Percentiles rank a stretch among this genome's conserved stretches.
Evolutionary conservation across 2,797 vertebrate genomes (phyloP).

Genomic region (Melanotaenia nigrans): DNA sequence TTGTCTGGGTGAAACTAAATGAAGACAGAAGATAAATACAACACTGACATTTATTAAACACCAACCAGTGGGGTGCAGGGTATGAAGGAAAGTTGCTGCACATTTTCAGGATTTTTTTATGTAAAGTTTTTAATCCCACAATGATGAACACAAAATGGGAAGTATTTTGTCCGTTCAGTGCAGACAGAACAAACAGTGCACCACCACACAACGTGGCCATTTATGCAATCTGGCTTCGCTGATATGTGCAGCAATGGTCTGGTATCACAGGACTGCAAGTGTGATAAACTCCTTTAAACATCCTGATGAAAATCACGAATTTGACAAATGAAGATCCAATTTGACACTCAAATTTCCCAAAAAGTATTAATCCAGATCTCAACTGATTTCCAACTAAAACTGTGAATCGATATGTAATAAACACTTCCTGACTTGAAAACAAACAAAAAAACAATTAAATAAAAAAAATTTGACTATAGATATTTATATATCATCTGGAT

Average conservation of each 20-base stretch:
- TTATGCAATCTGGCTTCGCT: slow-evolving; percentile 33
- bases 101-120: not conserved
- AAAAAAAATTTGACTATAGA: no score
- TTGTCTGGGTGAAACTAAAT: slow-evolving; percentile 21
- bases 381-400: slow-evolving; percentile 39
- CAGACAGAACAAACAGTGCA: slow-evolving; percentile 46
- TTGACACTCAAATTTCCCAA: slow-evolving; percentile 9
- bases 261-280: slow-evolving; percentile 25
- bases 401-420: no score
- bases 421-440: no score
- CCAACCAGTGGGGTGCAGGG: not conserved
- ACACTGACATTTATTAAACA: slow-evolving; percentile 25
- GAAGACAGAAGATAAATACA: slow-evolving; percentile 39
- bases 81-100: not conserved
- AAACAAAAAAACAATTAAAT: no score
- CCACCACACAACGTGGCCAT: slow-evolving; percentile 1
- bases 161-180: slow-evolving; percentile 19
- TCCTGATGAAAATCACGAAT: not conserved
- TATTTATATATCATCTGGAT: no score
- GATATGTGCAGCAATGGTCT: slow-evolving; percentile 33
- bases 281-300: slow-evolving; percentile 15
- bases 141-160: not conserved
- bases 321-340: not conserved
- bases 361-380: slow-evolving; percentile 6
- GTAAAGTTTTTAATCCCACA: slow-evolving; percentile 7